phyloP scores from a whole-genome alignment of 2,888 invertebrate genomes.

The Nomada flava region DNA sequence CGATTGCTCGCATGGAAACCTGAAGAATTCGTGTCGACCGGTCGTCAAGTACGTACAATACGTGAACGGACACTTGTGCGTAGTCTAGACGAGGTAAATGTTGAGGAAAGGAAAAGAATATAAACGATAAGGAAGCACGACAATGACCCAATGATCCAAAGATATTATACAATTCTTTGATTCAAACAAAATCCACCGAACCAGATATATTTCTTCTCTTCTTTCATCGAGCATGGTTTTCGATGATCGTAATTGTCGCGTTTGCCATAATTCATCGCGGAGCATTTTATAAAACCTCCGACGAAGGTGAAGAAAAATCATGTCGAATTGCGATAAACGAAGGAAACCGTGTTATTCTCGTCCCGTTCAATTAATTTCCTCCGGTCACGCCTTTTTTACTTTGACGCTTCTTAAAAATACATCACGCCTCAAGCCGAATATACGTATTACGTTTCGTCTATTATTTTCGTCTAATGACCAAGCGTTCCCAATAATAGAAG shows the following conservation, averaged over 20 bases:
- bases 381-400: background rate
- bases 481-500: background rate
- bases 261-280: constrained; percentile 8
- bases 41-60: constrained; percentile 14
- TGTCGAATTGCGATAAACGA: no score
- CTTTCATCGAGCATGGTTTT: constrained; percentile 52
- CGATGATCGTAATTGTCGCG: constrained; percentile 56
- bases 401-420: no score
- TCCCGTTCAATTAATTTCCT: no score
- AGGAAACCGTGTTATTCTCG: no score
- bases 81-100: constrained; percentile 8
- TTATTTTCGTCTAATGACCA: background rate
- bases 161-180: background rate
- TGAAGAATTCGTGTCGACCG: constrained; percentile 4
- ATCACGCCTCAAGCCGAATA: no score
- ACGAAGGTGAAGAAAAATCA: no score
- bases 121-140: constrained; percentile 16
- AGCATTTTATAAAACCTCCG: background rate
- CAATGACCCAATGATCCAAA: constrained; percentile 2
- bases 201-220: background rate
- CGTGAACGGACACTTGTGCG: constrained; percentile 40
- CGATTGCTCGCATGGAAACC: constrained; percentile 1
- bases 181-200: background rate
- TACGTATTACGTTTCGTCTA: background rate
- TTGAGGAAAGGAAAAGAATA: background rate